Evolutionary conservation across 2,797 vertebrate genomes (phyloP), one percentile per base, ranked within the genome.

Genomic region (Pelochelys cantorii): DNA sequence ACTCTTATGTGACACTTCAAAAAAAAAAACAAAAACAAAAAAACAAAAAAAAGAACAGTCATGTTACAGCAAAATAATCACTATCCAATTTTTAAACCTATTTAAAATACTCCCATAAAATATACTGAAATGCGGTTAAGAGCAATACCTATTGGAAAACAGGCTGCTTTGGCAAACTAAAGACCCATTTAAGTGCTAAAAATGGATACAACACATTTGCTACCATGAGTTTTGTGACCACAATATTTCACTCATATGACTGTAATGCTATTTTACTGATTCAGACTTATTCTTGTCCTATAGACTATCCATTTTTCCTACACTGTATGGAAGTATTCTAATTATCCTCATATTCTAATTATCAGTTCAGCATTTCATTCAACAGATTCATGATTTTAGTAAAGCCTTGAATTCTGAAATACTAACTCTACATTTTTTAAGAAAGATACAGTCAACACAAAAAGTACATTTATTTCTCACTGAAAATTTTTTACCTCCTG

Each of bases 121-220:
- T 23, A 91, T 27, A 71, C 57, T 27, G 60, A 79, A 89, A 93
- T 75, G n/a, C 81, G 27, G 65, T 80, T 87, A 92, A 85, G 34
- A 92, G 81, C 57, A 84, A 48, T 37, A 68, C 11, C 11, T 65
- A 8, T 7, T 88, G 85, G 89, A 90, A 93, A 88, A 48, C 15
- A 97, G 81, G 87, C 57, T 84, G 87, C 65, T 86, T 86, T 87
- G 59, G 93, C 56, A 60, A 95, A 90, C n/a, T 83, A n/a, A 89
- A 94, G 53, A 59, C 27, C 12, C 42, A 27, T 34, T 77, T 27
- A 48, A 75, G 37, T 25, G 23, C 48, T 29, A 93, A 87, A 20
- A 89, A 87, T 52, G 4, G 29, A 1, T 79, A 1, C 53, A 92
- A 93, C 8, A 85, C 22, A 25, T 42, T 75, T 48, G 37, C 71